Conservation (phyloP, 2,888 invertebrate species). For the Drosophila flavopinicola region DNA sequence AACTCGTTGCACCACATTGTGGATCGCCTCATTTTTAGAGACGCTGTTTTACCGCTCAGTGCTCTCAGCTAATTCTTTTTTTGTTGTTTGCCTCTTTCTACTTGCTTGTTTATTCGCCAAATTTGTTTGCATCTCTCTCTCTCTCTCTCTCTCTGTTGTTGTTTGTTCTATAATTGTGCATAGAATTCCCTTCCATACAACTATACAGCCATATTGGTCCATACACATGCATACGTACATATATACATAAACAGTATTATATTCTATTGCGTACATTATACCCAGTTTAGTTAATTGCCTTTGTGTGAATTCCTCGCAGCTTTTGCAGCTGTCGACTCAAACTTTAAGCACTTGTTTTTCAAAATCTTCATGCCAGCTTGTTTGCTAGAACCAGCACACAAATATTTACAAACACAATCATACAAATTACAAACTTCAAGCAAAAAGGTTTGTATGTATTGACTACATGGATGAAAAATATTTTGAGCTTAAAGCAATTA, state of each 20-base stretch:
- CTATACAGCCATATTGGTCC: constrained; percentile 1
- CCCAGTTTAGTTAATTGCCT: constrained; percentile 27
- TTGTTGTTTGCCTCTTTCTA: constrained; percentile 1
- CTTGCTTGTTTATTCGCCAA: constrained; percentile 35
- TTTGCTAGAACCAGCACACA: constrained; percentile 1
- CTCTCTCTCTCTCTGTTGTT: no score
- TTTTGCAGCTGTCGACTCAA: constrained; percentile 32
- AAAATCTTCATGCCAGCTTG: constrained; percentile 13
- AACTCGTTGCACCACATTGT: constrained; percentile 43
- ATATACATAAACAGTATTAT: not conserved
- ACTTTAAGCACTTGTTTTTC: constrained; percentile 7
- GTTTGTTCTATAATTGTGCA: constrained; percentile 11
- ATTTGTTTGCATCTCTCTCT: constrained; percentile 14
- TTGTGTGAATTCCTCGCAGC: constrained; percentile 13
- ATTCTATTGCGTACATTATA: constrained; percentile 21
- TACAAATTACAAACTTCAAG: not conserved
- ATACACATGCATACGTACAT: not conserved
- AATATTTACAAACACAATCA: constrained; percentile 4
- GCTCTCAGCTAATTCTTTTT: constrained; percentile 7
- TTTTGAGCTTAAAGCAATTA: not conserved
- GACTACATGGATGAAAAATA: not conserved
- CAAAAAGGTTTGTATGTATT: not conserved
- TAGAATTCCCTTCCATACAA: constrained; percentile 6
- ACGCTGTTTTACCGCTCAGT: constrained; percentile 18
- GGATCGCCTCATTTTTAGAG: constrained; percentile 16